These are phyloP conservation scores for Okapia johnstoni DNA, from an alignment of 2,113 vertebrate species.

Conservation along the genomic window DNA sequence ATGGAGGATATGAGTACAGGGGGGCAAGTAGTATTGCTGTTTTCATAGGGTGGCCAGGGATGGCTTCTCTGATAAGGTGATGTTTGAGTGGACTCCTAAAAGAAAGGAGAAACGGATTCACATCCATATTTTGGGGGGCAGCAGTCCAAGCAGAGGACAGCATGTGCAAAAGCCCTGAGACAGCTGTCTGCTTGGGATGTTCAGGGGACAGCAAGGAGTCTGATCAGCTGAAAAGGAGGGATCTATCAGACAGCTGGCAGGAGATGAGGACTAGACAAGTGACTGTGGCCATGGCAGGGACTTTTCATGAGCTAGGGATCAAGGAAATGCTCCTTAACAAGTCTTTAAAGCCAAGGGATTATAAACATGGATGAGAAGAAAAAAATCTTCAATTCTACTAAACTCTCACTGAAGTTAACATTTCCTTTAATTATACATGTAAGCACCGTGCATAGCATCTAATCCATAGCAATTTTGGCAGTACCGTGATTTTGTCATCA, in stretches of 20 bases:
- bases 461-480: neutral
- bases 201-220: neutral
- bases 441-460: neutral
- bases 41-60: neutral
- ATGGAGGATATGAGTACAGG: fast-evolving
- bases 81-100: neutral
- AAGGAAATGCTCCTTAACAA: neutral
- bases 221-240: neutral
- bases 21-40: neutral
- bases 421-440: constrained; percentile 3
- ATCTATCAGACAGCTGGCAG: too few relatives aligned
- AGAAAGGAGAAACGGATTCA: neutral
- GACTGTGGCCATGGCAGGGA: neutral
- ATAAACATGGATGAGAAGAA: neutral
- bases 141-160: neutral
- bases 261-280: neutral
- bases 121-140: neutral
- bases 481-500: constrained; percentile 42
- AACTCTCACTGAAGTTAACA: neutral
- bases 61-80: neutral
- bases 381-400: neutral
- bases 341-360: neutral
- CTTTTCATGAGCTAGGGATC: neutral
- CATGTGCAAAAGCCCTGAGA: neutral
- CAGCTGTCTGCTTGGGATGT: neutral